These are phyloP conservation scores for Rattus rattus DNA, from an alignment of 2,113 vertebrate genomes.

Conservation along the genomic window DNA sequence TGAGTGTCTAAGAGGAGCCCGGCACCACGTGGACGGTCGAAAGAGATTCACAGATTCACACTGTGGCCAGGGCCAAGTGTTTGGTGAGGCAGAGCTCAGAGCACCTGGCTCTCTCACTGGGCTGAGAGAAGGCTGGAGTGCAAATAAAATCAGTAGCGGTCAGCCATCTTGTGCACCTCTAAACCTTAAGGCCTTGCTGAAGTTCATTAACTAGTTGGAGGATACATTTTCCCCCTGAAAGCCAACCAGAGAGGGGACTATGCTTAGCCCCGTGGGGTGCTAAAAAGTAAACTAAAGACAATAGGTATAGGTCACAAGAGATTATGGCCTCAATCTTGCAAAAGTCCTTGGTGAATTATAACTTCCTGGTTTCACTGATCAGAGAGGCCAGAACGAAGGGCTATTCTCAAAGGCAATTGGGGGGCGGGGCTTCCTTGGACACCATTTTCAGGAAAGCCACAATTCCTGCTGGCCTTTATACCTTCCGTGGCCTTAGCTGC, in stretches of 20 bases:
- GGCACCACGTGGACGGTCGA: neutral
- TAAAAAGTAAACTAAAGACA: neutral
- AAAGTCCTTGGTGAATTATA: neutral
- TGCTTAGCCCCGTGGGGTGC: neutral
- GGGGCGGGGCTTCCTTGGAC: neutral
- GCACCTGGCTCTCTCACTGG: neutral
- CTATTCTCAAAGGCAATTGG: neutral
- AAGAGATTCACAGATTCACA: neutral
- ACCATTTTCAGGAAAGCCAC: neutral
- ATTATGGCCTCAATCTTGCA: neutral
- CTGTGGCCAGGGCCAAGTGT: neutral
- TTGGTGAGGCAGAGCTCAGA: neutral
- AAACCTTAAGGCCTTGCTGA: neutral
- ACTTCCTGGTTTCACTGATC: neutral
- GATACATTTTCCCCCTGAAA: neutral
- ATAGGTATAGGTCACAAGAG: neutral
- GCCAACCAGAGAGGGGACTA: neutral
- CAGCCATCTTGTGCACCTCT: neutral
- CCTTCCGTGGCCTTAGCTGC: neutral
- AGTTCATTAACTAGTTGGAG: neutral
- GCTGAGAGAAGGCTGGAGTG: neutral
- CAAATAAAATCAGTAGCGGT: accelerated
- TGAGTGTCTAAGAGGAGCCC: neutral
- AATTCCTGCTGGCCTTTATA: neutral
- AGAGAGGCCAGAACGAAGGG: neutral